Base-by-base conservation (phyloP, 1,140 invertebrate genomes). In the Catajapyx aquilonaris region DNA sequence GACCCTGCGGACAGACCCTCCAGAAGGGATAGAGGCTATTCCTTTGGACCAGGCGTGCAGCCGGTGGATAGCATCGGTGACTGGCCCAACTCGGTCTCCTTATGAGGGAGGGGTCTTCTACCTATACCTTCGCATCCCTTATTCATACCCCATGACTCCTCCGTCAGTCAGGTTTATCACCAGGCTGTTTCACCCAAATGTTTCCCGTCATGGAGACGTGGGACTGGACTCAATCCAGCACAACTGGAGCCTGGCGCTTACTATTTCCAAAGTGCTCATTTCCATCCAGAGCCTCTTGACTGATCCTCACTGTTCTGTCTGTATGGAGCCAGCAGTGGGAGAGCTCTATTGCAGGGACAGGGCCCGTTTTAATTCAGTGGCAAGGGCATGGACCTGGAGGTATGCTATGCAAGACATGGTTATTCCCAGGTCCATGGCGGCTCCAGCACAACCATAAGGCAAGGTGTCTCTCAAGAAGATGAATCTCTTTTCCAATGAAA, bases 81-180 rank as follows among this genome's bases (percentile, higher is more conserved):
- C 77, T 35, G 87, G 87, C 9, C 86, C 87, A 9, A 71, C 71
- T 13, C 81, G 80, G 13, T 87, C 81, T 56, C 84, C 85, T 0
- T 94, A 91, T 51, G 83, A 91, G 59, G 88, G 88, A 15, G 91
- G 91, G 16, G 65, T 87, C 22, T 96, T 96, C 61, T 94, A 85
- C 56, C 60, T 96, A 19, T 88, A 87, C 52, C 66, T 94, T 21
- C 81, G 86, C 61, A 78, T 91, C 43, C 76, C 77, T 13, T 66
- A 69, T 28, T 9, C 7, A 9, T 95, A 94, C 64, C 87, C 88
- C 5, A 76, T 95, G 71, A 68, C 69, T 45, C 87, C 88, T 21
- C 88, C 88, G 1, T 71, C 79, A 33, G 85, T 91, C 1, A 64
- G 81, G 31, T 88, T 90, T 59, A 56, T 87, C 17, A 88, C 84